Base-by-base conservation (phyloP, 92 coral and sea anemone genomes). In the Chrysogorgia sp. region DNA sequence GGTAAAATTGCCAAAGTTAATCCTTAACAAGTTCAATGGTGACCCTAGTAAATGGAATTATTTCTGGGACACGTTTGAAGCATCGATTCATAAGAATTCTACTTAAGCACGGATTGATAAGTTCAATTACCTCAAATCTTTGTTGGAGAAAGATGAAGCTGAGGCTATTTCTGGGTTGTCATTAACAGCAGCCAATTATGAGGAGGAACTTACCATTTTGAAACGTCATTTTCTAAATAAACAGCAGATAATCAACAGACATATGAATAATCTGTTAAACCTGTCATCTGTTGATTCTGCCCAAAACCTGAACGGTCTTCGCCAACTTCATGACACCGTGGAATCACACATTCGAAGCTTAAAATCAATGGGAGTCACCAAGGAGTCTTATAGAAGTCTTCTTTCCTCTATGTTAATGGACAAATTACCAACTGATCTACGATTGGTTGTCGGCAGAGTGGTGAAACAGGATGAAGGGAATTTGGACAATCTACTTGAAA, bases 21-120 rank as follows among this genome's bases (percentile, higher is more conserved):
- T 74, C 43, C 76, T 82, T 10, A 76, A n/a, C 25, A 86, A 69
- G 63, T 76, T 86, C 25, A 57, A 57, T 70, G 87, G 90, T 10
- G 81, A 86, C 55, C 55, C 74, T 37, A 82, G 84, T 14, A 34
- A 76, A 15, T 86, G 90, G 90, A 63, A 70, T 28, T 26, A 84
- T 24, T 87, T 87, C 65, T 87, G 90, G 90, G 82, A 83, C 43
- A 47, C 85, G 21, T 87, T 68, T 48, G 77, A 87, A 45, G 76
- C 90, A 2, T 48, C 88, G 14, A 58, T 88, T 35, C 91, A 88
- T 25, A 58, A 74, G 1, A 83, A 87, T 48, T 30, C 81, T 8
- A 40, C 50, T 20, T 17, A 83, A 40, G 82, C 85, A 74, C 34
- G 53, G 28, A 78, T 88, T 59, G 86, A 80, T 65, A 84, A 84